A percentile compares a stretch with the other conserved stretches of the same genome.
Conservation (phyloP, 2,888 invertebrate species). For the Cryptocephalus primarius region DNA sequence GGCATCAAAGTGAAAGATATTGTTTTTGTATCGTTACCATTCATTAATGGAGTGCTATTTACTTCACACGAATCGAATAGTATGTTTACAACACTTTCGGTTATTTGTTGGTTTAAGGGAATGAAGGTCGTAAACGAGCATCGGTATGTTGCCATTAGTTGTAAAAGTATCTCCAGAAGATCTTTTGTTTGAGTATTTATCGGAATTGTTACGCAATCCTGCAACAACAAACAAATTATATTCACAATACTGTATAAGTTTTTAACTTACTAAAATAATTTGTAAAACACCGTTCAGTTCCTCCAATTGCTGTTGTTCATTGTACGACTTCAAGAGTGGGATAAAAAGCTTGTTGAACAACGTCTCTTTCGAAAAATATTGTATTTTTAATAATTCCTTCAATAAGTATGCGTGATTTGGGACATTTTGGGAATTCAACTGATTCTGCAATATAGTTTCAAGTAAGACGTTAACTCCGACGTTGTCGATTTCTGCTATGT, state of each 20-base stretch:
- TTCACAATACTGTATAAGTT: not conserved
- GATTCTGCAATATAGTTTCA: slow-evolving; percentile 13
- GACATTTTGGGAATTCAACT: slow-evolving; percentile 18
- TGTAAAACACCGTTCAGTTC: slow-evolving; percentile 8
- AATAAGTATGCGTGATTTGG: slow-evolving; percentile 21
- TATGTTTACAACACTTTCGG: slow-evolving; percentile 15
- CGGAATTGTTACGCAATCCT: slow-evolving; percentile 5
- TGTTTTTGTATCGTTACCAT: no score
- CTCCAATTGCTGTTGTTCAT: slow-evolving; percentile 4
- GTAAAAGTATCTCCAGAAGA: slow-evolving; percentile 13
- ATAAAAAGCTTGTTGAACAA: slow-evolving; percentile 11
- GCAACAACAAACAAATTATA: slow-evolving; percentile 9
- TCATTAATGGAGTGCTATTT: not conserved
- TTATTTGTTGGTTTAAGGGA: slow-evolving; percentile 19
- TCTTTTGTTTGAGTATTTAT: slow-evolving; percentile 8
- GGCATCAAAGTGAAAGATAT: no score
- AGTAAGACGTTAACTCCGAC: slow-evolving; percentile 19
- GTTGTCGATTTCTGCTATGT: slow-evolving; percentile 19
- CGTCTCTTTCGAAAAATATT: slow-evolving; percentile 15
- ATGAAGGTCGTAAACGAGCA: slow-evolving; percentile 26
- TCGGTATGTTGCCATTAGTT: slow-evolving; percentile 21
- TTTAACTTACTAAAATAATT: slow-evolving; percentile 9
- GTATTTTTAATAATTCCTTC: slow-evolving; percentile 16
- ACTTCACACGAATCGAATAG: slow-evolving; percentile 8
- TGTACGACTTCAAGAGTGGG: slow-evolving; percentile 7